These are phyloP conservation scores for Tenthredo livida DNA, from an alignment of 2,888 invertebrate genomes.

Conservation along the genomic window DNA sequence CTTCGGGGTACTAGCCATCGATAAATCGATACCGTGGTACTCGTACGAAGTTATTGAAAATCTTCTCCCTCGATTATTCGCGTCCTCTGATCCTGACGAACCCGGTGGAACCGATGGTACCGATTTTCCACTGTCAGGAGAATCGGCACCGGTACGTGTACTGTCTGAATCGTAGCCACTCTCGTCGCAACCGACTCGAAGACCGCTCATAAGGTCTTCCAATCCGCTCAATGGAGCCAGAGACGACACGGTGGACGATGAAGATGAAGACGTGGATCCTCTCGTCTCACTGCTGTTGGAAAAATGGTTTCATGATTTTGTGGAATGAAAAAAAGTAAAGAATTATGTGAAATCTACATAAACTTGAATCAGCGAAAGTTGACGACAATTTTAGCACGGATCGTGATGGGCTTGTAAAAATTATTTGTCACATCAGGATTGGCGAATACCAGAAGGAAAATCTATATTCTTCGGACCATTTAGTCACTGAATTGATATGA, in stretches of 20 bases:
- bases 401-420: background rate
- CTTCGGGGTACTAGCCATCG: constrained; percentile 55
- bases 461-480: too few species aligned
- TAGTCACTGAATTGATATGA: background rate
- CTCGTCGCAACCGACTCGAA: constrained; percentile 79
- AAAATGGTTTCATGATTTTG: background rate
- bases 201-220: constrained; percentile 73
- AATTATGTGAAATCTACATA: too few species aligned
- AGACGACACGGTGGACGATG: constrained; percentile 12
- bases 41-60: constrained; percentile 73
- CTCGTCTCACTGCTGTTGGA: constrained; percentile 2
- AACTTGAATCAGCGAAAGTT: too few species aligned
- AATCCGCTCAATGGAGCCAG: constrained; percentile 60
- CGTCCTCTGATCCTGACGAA: background rate
- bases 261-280: constrained; percentile 61
- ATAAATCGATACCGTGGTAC: constrained; percentile 69
- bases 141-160: constrained; percentile 80
- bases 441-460: too few species aligned
- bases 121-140: constrained; percentile 78
- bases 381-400: background rate
- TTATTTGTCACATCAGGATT: background rate
- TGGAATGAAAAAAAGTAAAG: background rate
- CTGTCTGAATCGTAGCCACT: constrained; percentile 83
- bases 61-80: constrained; percentile 61
- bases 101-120: constrained; percentile 30